A percentile compares a stretch with the other conserved stretches of the same genome.
Conservation (phyloP, 2,797 vertebrate genomes). For the Myiothlypis chrysogaster region DNA sequence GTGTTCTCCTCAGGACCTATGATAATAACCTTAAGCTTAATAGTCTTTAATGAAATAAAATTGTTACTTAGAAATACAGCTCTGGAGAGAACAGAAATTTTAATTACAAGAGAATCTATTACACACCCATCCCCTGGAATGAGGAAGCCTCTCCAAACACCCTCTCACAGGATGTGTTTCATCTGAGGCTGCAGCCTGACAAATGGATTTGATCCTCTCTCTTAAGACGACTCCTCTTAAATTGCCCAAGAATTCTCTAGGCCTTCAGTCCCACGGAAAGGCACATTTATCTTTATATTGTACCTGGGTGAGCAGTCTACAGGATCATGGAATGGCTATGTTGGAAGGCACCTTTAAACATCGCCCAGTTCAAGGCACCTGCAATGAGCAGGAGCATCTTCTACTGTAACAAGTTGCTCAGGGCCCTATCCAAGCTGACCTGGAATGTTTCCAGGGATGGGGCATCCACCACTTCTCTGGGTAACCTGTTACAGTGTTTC, state of each 20-base stretch:
- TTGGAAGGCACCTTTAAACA: background rate
- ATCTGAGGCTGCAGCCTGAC: background rate
- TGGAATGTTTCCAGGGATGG: background rate
- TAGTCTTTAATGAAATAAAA: background rate
- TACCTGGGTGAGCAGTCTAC: background rate
- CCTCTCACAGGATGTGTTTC: background rate
- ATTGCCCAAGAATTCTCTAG: background rate
- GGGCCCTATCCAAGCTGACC: accelerated
- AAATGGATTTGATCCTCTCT: background rate
- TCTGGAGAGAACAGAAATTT: background rate
- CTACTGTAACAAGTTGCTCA: background rate
- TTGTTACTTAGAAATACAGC: background rate
- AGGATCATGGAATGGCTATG: background rate
- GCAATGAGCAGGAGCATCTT: background rate
- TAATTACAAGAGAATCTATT: background rate
- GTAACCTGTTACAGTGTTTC: background rate
- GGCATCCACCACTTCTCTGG: background rate
- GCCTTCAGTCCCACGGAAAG: background rate
- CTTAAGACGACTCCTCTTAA: background rate
- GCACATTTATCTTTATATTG: background rate
- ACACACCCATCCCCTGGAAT: background rate
- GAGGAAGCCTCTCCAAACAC: background rate
- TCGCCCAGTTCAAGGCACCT: background rate
- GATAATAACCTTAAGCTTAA: background rate
- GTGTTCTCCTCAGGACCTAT: background rate